Evolutionary conservation across 2,113 vertebrate genomes (phyloP).

Genomic region (Emydocephalus ijimae): DNA sequence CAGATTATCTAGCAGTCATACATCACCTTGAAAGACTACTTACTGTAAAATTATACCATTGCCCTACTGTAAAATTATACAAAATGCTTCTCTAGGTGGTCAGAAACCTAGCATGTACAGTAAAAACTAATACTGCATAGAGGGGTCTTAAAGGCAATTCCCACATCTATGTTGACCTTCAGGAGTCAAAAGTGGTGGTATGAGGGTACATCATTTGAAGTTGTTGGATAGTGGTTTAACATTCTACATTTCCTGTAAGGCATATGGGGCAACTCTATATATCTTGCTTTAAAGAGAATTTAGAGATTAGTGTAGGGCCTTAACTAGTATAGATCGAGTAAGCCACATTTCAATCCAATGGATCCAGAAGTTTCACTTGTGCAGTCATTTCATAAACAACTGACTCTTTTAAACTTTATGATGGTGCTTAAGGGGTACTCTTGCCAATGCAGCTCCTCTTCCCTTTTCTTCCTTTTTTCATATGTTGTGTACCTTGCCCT

Average conservation of each 20-base stretch:
- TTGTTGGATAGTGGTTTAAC: neutral
- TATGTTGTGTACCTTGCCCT: neutral
- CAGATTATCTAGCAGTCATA: neutral
- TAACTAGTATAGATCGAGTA: neutral
- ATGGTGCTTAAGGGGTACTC: neutral
- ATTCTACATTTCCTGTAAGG: neutral
- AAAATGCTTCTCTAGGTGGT: neutral
- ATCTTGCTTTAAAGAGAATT: neutral
- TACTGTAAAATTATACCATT: neutral
- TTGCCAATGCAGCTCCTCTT: neutral
- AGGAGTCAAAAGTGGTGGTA: neutral
- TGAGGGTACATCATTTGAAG: neutral
- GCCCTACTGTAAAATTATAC: no score
- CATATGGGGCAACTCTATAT: neutral
- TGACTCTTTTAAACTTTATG: neutral
- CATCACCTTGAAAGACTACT: neutral
- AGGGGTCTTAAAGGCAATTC: neutral
- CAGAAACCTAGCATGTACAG: neutral
- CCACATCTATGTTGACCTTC: neutral
- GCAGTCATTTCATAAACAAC: neutral
- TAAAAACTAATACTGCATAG: neutral
- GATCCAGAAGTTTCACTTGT: neutral
- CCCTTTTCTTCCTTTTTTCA: neutral
- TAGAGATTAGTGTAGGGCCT: neutral
- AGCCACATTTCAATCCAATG: neutral